Evolutionary conservation across 2,888 invertebrate genomes (phyloP), one percentile per base, ranked within the genome.

Genomic region (Microchrysa polita): DNA sequence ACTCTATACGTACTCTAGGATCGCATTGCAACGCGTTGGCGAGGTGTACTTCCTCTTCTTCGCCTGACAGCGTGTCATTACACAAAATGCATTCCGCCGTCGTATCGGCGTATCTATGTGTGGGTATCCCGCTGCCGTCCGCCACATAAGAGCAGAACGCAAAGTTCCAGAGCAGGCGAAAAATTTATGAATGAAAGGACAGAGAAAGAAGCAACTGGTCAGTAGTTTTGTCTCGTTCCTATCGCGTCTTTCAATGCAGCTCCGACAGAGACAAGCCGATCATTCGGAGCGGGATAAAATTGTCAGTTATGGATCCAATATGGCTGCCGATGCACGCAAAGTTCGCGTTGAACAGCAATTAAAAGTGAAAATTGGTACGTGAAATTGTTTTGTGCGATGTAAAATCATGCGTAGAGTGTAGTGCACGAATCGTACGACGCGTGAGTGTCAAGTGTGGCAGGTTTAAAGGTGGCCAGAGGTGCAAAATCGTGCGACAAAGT

Each of bases 341-440:
- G 94, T 95, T 87, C 91, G 95, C 89, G 91, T 93, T 86, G 94
- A 94, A 88, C 95, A 95, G 90, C 92, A 94, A 88, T 90, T 95
- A 87, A 94, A 93, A 91, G 94, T 95, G 85, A 95, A 95, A 91
- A 94, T 95, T 86, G 95, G 95, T 95, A 89, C 88, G 93, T 90
- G 86, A 81, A 81, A 79, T 23, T 20, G 22, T 16, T 72, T 23
- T n/a, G 2, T 20, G 23, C 18, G 59, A 57, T 7, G 34, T 7
- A 20, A 40, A 57, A 55, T 12, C 55, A n/a, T 18, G 14, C 2
- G 2, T 12, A 60, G 20, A 60, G 44, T 48, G 48, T 72, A 59
- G 72, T 60, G 72, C 16, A 44, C 48, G 40, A 42, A 40, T 9
- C 14, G 16, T 14, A 42, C 40, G 34, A 40, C 55, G 55, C 14